These are phyloP conservation scores for Acrobasis repandana DNA, from an alignment of 2,888 invertebrate genomes.

Conservation along the genomic window DNA sequence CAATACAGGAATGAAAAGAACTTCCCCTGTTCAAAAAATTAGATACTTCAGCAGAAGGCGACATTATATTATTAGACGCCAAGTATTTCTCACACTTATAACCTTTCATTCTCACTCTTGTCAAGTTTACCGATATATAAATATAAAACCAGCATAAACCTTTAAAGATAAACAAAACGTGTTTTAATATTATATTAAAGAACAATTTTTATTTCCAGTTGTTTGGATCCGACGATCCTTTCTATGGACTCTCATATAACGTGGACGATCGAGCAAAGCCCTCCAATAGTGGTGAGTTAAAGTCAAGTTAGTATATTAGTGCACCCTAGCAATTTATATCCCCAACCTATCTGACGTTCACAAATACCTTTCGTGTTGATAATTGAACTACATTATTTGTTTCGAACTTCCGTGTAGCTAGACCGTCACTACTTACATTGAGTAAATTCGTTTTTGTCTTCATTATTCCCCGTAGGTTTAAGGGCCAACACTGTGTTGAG, in stretches of 20 bases:
- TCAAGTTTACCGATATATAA: too few species aligned
- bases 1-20: too few species aligned
- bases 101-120: too few species aligned
- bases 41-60: too few species aligned
- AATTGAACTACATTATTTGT: background rate
- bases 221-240: conserved; percentile 78
- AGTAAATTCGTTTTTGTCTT: background rate
- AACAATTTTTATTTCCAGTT: conserved; percentile 59
- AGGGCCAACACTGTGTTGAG: too few species aligned
- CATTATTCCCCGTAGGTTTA: background rate
- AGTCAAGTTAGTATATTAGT: background rate
- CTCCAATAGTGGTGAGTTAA: conserved; percentile 63
- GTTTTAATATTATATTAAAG: too few species aligned
- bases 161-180: too few species aligned
- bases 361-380: background rate
- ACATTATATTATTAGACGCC: too few species aligned
- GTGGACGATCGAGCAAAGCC: conserved; percentile 65
- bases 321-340: background rate
- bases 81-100: too few species aligned
- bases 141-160: too few species aligned
- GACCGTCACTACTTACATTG: background rate
- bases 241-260: conserved; percentile 74
- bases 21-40: too few species aligned
- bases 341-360: background rate
- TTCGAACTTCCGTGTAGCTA: background rate